phyloP scores from a whole-genome alignment of 2,888 invertebrate genomes.

The Oxycera nigricornis region DNA sequence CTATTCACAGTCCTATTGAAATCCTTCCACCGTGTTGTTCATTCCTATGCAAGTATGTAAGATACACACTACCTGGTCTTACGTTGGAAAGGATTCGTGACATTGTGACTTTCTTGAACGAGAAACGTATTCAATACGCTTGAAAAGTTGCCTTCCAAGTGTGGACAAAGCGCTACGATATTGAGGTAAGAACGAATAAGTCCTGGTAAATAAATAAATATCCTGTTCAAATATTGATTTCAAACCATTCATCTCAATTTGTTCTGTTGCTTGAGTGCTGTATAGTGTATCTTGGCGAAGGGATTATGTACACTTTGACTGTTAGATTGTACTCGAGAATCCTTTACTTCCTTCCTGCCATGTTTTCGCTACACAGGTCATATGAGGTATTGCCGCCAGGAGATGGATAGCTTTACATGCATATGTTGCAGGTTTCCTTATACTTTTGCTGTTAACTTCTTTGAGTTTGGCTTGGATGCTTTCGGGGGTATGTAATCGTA shows the following conservation, averaged over 20 bases:
- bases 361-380: conserved; percentile 9
- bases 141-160: neutral
- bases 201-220: conserved; percentile 29
- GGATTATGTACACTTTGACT: conserved; percentile 5
- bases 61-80: no score
- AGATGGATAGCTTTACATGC: no score
- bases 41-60: no score
- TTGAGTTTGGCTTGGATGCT: no score
- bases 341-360: conserved; percentile 5
- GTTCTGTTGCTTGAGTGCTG: conserved; percentile 9
- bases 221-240: conserved; percentile 34
- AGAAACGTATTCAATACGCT: conserved; percentile 16
- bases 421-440: no score
- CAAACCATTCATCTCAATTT: conserved; percentile 35
- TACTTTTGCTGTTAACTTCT: no score
- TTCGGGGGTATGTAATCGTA: no score
- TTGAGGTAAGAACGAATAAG: conserved; percentile 6
- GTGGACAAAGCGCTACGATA: neutral
- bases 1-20: no score
- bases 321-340: conserved; percentile 15
- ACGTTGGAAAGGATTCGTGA: neutral
- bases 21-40: no score
- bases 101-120: conserved; percentile 9
- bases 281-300: conserved; percentile 14
- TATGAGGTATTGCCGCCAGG: no score